Evolutionary conservation across 2,797 vertebrate species (phyloP).

Genomic region (Artibeus jamaicensis): DNA sequence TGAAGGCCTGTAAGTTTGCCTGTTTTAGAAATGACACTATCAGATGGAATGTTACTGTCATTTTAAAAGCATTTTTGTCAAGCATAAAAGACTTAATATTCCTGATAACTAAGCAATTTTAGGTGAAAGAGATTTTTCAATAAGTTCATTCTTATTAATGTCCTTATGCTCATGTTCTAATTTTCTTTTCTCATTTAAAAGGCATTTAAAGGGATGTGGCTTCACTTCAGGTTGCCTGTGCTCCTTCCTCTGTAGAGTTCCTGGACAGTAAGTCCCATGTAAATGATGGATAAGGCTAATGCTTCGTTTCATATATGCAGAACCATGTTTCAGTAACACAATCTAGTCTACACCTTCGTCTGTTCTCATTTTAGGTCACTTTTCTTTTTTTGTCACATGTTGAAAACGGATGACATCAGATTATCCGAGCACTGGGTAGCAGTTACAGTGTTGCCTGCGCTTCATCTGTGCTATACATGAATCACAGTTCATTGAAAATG

Average conservation of each 20-base stretch:
- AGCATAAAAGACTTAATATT: background rate
- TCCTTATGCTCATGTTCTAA: background rate
- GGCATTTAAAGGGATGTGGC: background rate
- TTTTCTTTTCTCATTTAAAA: background rate
- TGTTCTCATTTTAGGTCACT: conserved; percentile 29
- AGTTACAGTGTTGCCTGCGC: background rate
- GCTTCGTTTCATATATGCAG: background rate
- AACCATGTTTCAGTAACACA: background rate
- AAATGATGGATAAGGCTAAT: background rate
- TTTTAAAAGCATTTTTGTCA: background rate
- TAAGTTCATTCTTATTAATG: background rate
- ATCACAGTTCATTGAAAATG: background rate
- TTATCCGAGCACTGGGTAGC: background rate
- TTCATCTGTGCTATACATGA: background rate
- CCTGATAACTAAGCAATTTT: background rate
- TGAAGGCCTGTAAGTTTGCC: background rate
- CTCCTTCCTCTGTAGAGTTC: background rate
- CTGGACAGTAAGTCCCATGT: background rate
- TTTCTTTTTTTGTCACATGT: background rate
- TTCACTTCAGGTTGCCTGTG: background rate
- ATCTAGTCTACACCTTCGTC: background rate
- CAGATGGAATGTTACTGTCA: background rate
- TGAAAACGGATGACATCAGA: background rate
- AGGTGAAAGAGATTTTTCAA: background rate
- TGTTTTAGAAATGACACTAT: background rate